Conservation (phyloP, 2,888 invertebrate genomes). For the Philopedon plagiatum region DNA sequence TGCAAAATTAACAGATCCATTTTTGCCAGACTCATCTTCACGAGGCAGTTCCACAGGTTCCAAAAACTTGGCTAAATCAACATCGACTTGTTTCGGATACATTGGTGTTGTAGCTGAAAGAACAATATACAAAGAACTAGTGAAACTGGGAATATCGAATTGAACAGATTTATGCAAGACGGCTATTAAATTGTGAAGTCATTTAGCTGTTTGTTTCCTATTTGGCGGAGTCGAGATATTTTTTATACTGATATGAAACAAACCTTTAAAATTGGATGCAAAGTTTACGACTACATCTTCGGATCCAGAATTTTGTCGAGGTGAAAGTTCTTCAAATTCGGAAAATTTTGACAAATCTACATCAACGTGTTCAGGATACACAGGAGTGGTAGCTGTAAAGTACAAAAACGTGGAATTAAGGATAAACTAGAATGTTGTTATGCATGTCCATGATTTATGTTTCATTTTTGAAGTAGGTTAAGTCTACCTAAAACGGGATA, state of each 20-base stretch:
- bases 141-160: no score
- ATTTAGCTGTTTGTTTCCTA: no score
- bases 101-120: constrained; percentile 59
- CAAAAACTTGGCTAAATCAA: constrained; percentile 41
- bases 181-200: no score
- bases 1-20: constrained; percentile 52
- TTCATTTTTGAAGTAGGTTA: no score
- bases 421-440: no score
- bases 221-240: no score
- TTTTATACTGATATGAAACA: neutral
- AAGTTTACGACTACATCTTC: constrained; percentile 39
- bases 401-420: neutral
- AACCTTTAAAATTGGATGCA: constrained; percentile 48
- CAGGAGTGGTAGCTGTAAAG: constrained; percentile 44
- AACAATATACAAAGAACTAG: no score
- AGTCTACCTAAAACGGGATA: no score
- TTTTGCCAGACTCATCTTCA: neutral
- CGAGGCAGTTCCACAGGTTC: constrained; percentile 38
- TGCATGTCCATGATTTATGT: no score
- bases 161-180: no score
- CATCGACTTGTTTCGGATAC: constrained; percentile 57
- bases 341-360: constrained; percentile 36
- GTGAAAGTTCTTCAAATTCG: constrained; percentile 34
- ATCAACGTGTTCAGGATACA: constrained; percentile 42
- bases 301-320: neutral